phyloP scores from a whole-genome alignment of 2,113 vertebrate genomes.

The Camelus bactrianus region DNA sequence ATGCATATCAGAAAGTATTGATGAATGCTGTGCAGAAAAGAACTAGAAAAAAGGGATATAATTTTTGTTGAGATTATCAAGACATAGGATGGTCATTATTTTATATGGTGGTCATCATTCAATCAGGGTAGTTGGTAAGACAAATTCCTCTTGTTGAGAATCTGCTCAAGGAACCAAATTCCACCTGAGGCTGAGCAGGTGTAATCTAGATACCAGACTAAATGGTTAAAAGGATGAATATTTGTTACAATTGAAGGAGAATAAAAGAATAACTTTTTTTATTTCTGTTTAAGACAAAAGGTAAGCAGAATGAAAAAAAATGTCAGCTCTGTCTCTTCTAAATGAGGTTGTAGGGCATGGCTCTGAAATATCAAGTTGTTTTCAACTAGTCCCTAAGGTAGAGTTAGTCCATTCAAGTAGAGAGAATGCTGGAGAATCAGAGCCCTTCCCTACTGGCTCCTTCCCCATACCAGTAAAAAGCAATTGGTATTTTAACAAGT shows the following conservation, averaged over 20 bases:
- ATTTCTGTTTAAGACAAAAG: not conserved
- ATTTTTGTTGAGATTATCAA: not conserved
- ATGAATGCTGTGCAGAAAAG: not conserved
- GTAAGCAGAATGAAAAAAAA: not conserved
- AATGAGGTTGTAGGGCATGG: not conserved
- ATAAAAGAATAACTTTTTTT: not conserved
- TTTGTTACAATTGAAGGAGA: not conserved
- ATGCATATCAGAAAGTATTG: not conserved
- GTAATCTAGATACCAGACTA: not conserved
- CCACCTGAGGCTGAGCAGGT: not conserved
- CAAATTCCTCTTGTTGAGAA: not conserved
- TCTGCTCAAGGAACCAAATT: not conserved
- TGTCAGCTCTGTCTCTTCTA: not conserved
- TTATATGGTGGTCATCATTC: not conserved
- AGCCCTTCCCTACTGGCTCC: not conserved
- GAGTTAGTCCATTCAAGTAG: not conserved
- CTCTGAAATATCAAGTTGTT: not conserved
- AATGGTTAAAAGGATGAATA: not conserved
- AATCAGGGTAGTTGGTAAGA: not conserved
- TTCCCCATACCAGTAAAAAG: not conserved
- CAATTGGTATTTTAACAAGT: conserved; percentile 29
- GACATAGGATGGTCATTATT: not conserved
- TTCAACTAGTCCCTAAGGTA: not conserved
- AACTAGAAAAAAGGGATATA: not conserved
- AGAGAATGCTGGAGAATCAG: not conserved